Evolutionary conservation across 2,888 invertebrate species (phyloP).

Genomic region (Lithophane leautieri): DNA sequence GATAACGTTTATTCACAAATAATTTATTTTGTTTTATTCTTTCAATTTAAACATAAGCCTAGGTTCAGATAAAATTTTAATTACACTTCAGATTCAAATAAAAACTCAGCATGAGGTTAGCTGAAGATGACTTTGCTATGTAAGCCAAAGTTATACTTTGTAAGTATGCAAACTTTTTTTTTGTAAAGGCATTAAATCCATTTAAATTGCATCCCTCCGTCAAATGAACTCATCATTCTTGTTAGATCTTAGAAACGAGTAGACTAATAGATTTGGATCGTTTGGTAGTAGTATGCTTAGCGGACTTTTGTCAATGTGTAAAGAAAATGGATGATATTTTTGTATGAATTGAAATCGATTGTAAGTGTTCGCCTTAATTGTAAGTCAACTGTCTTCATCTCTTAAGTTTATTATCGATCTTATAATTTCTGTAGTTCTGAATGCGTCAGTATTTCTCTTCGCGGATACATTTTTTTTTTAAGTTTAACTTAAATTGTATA

Average conservation of each 20-base stretch:
- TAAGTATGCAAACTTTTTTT: conserved; percentile 60
- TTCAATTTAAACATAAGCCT: conserved; percentile 55
- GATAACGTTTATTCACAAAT: conserved; percentile 76
- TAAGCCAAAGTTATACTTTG: conserved; percentile 63
- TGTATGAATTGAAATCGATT: conserved; percentile 86
- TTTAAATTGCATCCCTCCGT: conserved; percentile 64
- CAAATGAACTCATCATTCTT: conserved; percentile 58
- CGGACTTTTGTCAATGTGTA: conserved; percentile 83
- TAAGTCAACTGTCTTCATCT: conserved; percentile 71
- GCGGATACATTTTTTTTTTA: conserved; percentile 43
- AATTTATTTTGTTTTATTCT: conserved; percentile 84
- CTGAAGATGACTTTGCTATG: conserved; percentile 61
- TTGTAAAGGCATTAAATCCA: conserved; percentile 54
- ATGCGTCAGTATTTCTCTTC: conserved; percentile 51
- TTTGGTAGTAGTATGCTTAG: conserved; percentile 81
- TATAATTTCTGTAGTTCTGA: conserved; percentile 40
- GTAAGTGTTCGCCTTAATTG: conserved; percentile 83
- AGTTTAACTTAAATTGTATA: conserved; percentile 62
- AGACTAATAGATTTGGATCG: conserved; percentile 64
- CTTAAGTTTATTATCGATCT: conserved; percentile 44
- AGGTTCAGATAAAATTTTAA: conserved; percentile 66
- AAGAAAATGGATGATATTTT: conserved; percentile 89
- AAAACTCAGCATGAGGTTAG: conserved; percentile 39
- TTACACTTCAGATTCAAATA: conserved; percentile 36
- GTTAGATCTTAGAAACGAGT: conserved; percentile 58